Base-by-base conservation (phyloP, 2,888 invertebrate genomes). In the Limnephilus rhombicus region DNA sequence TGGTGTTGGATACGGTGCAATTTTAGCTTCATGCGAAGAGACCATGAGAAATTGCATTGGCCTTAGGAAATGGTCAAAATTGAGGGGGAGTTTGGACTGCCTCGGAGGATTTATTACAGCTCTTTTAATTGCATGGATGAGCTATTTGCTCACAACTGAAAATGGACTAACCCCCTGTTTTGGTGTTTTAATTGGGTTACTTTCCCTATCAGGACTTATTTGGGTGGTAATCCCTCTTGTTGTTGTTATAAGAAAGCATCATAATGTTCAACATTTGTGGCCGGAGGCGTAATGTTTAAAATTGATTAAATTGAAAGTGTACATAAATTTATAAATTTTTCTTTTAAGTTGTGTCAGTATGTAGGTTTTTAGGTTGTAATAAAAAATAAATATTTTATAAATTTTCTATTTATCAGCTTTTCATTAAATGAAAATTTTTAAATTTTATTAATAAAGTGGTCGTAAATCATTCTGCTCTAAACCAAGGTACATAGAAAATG, bases 1-100 rank as follows among this genome's bases (percentile, higher is more conserved):
- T 88, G 94, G 94, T 80, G 93, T 94, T 89, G 94, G 94, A 34
- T 94, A 94, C 92, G 94, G 94, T 83, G 93, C 93, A 0, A 93
- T 93, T 81, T 93, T 94, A 7, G 93, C 93, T 88, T 93, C 93
- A 4, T 93, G 93, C 81, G 93, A 94, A 81, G 94, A 94, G 85
- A 93, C 94, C 11, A 88, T 94, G 31, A 93, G 93, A 92, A 93
- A 94, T 85, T 93, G 91, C 85, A 92, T 94, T 24, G 94, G 94
- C 37, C 86, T 93, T 9, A 91, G 93, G 91, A 94, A 94, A 88
- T 94, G 94, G 94, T 92, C 93, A 2, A 93, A 93, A 80, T 92
- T 94, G 68, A 91, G 93, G 89, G 94, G 94, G 49, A 94, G 93
- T n/a, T 92, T 94, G 13, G 94, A 94, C 80, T 93, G 91, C 31